Conservation (phyloP, 2,113 vertebrate genomes). For the Siniperca knerii region DNA sequence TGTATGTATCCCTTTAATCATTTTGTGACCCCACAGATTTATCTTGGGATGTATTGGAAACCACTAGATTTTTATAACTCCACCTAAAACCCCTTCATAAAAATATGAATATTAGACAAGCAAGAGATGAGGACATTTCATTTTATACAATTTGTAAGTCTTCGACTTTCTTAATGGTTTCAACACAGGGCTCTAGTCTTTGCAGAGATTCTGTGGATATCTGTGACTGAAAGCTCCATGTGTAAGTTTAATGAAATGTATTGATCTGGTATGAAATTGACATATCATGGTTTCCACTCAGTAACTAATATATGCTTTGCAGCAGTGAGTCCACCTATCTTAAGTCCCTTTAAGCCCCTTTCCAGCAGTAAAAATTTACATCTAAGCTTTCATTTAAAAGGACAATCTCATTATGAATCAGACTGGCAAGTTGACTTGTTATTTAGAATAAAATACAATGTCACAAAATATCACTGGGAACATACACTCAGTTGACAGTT, state of each 20-base stretch:
- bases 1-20: neutral
- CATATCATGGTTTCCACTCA: neutral
- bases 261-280: neutral
- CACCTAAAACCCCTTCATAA: neutral
- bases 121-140: neutral
- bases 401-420: neutral
- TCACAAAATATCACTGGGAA: too few species aligned
- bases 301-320: constrained; percentile 16
- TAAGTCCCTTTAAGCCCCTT: neutral
- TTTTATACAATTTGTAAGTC: neutral
- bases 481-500: too few species aligned
- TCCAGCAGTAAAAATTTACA: neutral
- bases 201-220: neutral
- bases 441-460: neutral
- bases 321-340: neutral
- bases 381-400: neutral
- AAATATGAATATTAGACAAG: neutral
- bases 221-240: neutral
- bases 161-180: neutral
- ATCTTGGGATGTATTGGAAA: neutral
- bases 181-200: neutral
- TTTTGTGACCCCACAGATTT: neutral
- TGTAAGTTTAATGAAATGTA: constrained; percentile 32
- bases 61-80: neutral
- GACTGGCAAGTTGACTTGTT: too few species aligned